phyloP scores from a whole-genome alignment of 2,888 invertebrate species.

The Cataglyphis rosenhaueri region DNA sequence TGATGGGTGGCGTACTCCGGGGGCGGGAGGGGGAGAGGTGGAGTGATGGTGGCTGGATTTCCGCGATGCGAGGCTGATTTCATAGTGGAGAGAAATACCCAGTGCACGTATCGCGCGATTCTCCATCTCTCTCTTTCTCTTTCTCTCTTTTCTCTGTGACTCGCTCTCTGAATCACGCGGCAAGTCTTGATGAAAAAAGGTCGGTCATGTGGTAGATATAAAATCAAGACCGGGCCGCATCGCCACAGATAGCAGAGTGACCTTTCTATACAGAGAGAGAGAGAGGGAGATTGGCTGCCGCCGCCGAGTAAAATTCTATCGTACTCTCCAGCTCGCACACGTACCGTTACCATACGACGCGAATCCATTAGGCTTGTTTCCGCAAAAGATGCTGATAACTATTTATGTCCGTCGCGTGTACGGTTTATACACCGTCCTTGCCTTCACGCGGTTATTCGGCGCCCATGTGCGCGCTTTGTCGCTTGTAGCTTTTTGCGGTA shows the following conservation, averaged over 20 bases:
- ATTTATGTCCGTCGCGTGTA: conserved; percentile 34
- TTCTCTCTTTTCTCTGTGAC: conserved; percentile 15
- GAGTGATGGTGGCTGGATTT: conserved; percentile 44
- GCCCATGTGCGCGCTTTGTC: conserved; percentile 34
- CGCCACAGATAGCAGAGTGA: conserved; percentile 41
- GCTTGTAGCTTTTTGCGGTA: conserved; percentile 44
- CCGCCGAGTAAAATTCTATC: conserved; percentile 8
- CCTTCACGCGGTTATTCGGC: not conserved
- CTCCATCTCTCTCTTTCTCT: conserved; percentile 27
- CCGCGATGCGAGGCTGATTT: conserved; percentile 56
- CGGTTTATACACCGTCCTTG: conserved; percentile 5
- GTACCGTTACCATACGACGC: conserved; percentile 23
- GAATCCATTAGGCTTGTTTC: conserved; percentile 49
- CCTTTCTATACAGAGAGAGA: conserved; percentile 40
- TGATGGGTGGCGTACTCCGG: conserved; percentile 16
- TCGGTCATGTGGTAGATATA: conserved; percentile 35
- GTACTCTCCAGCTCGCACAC: not conserved
- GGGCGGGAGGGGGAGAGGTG: conserved; percentile 36
- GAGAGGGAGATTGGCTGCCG: conserved; percentile 24
- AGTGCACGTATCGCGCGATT: conserved; percentile 45
- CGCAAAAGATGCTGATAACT: conserved; percentile 47
- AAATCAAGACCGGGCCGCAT: conserved; percentile 51
- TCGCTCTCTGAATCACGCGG: conserved; percentile 29
- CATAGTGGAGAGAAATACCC: conserved; percentile 50
- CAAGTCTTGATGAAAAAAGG: conserved; percentile 60